Evolutionary conservation across 2,888 invertebrate species (phyloP), one percentile per base, ranked within the genome.

Genomic region (Atethmia centrago): DNA sequence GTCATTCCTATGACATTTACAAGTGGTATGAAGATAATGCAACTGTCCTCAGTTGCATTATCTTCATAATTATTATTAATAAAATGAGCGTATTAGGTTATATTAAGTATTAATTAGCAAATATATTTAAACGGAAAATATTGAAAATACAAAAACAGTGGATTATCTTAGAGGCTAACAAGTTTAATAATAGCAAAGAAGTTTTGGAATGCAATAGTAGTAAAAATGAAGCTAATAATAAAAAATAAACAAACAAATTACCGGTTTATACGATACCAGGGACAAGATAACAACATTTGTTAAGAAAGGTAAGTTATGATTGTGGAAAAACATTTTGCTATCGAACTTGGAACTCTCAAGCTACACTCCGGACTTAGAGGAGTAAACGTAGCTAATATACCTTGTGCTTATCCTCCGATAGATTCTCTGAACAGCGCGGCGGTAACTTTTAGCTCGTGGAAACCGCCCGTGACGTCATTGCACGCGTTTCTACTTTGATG

Each of bases 281-380:
- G n/a, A 25, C 56, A 81, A 49, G 49, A 79, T 59, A 62, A 82
- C 64, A 49, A 74, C 7, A 63, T 82, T 82, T 3, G 71, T 74
- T 42, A 82, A 47, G 12, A 82, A 83, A n/a, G 80, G 83, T 53
- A 83, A 66, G 19, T 74, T 83, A 36, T 71, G 80, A 42, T 82
- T 83, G 12, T 59, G 71, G 31, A 82, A 83, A 36, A 71, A 55
- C 83, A 82, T 82, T 68, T 65, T 62, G 55, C 2, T 14, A 9
- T 40, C 19, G 49, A 51, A 45, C 31, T 56, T 31, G 7, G 21
- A 51, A 42, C 42, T 71, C n/a, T 65, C 8, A 21, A 47, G 21
- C 58, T 51, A 31, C n/a, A 83, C 79, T 82, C 42, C 16, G 40
- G 9, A 12, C 3, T 12, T 53, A 0, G 10, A 28, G 14, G 5